Evolutionary conservation across 2,797 vertebrate genomes (phyloP).

Genomic region (Nannoperca australis): DNA sequence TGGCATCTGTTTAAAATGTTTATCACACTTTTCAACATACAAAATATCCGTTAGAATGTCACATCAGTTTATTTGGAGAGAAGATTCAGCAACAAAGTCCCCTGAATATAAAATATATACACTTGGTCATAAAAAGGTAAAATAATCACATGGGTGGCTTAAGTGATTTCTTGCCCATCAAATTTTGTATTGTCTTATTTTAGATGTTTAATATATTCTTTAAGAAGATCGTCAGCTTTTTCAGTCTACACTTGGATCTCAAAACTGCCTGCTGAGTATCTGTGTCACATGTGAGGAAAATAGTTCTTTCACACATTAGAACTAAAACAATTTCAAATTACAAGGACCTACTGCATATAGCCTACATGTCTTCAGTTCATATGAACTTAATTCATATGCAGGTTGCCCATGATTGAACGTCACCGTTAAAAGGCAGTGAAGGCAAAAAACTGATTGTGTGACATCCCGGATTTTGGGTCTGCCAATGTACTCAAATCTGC

Average conservation of each 20-base stretch:
- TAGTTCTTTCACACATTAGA: neutral
- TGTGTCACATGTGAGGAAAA: conserved; percentile 20
- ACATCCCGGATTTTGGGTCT: conserved; percentile 1
- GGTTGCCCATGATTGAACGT: neutral
- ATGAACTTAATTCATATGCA: neutral
- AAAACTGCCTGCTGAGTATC: conserved; percentile 1
- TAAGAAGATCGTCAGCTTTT: neutral
- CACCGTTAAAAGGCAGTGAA: neutral
- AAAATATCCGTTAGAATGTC: neutral
- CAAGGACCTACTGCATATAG: neutral
- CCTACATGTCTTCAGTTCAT: neutral
- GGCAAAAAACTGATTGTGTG: neutral
- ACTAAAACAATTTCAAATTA: neutral
- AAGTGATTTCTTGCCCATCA: neutral
- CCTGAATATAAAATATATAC: neutral
- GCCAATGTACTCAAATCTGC: neutral
- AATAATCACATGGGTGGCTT: neutral
- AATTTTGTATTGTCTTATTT: neutral
- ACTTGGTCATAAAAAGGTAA: neutral
- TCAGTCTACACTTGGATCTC: neutral
- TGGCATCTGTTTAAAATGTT: neutral
- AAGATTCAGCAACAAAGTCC: neutral
- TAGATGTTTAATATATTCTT: neutral
- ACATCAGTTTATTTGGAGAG: neutral
- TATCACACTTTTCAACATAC: neutral